Evolutionary conservation across 2,888 invertebrate species (phyloP), one percentile per base, ranked within the genome.

Genomic region (Drosophila falleni): DNA sequence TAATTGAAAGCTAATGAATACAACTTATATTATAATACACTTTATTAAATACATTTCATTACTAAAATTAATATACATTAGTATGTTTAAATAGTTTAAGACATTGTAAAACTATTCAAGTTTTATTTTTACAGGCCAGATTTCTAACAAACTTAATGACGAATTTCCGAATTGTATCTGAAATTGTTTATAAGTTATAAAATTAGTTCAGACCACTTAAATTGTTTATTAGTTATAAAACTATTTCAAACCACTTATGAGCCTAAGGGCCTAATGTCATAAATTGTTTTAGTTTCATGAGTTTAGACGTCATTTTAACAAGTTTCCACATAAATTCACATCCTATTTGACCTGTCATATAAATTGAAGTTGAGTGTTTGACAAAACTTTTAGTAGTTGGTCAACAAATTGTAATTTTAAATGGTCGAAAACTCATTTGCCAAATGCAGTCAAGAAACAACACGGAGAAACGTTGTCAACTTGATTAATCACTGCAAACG

Each of bases 401-500:
- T 56, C 60, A 50, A 66, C 63, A 71, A 59, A 64, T 81, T 61
- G 55, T 61, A 41, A 47, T 70, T 73, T 73, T 26, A 67, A 83
- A 78, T 74, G 54, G 64, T 41, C 49, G n/a, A 19, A 59, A 74
- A 67, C 47, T 39, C 59, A 71, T 78, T 81, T 72, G 67, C 39
- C 72, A 75, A 83, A 59, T 73, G 78, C 80, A 80, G 71, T 47
- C 39, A 19, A 13, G n/a, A 54, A 63, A 63, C 46, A 42, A 29
- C 15, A 53, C 33, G 5, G 11, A 39, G 11, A 15, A 19, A 16
- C 35, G 37, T 47, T 55, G 69, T 37, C 60, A 50, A 26, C n/a
- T 70, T 79, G 77, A 77, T 77, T 77, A 77, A 67, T 71, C 61
- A 58, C 71, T 16, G 62, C 49, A 51, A 51, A 41, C 50, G 67